Conservation (phyloP, 2,888 invertebrate species). For the Nipponacmea schrenckii region DNA sequence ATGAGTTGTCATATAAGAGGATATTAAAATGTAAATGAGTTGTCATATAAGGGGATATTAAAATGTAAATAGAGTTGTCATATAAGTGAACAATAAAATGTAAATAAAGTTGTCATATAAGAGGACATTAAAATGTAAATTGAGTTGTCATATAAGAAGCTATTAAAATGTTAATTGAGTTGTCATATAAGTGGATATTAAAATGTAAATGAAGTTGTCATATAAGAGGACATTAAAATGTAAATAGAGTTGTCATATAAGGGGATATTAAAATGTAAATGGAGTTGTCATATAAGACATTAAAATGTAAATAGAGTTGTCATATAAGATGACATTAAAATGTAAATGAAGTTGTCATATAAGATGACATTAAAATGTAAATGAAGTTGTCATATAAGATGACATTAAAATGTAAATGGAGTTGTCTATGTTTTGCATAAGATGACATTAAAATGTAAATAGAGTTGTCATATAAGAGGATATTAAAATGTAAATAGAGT, state of each 20-base stretch:
- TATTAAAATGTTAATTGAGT: not conserved
- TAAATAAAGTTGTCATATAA: too few species aligned
- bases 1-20: too few species aligned
- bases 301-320: too few species aligned
- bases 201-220: not conserved
- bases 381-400: too few species aligned
- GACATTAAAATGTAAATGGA: not conserved
- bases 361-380: not conserved
- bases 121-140: not conserved
- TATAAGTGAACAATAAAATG: not conserved
- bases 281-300: not conserved
- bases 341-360: not conserved
- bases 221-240: not conserved
- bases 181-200: too few species aligned
- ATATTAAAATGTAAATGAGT: not conserved
- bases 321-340: too few species aligned
- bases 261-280: not conserved
- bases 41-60: too few species aligned
- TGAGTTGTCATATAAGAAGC: not conserved
- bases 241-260: too few species aligned
- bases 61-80: not conserved
- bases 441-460: not conserved
- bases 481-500: not conserved
- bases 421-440: too few species aligned
- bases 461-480: too few species aligned